Percentiles rank a stretch among this genome's conserved stretches.
phyloP scores from a whole-genome alignment of 2,113 vertebrate genomes.

The Muntiacus reevesi region DNA sequence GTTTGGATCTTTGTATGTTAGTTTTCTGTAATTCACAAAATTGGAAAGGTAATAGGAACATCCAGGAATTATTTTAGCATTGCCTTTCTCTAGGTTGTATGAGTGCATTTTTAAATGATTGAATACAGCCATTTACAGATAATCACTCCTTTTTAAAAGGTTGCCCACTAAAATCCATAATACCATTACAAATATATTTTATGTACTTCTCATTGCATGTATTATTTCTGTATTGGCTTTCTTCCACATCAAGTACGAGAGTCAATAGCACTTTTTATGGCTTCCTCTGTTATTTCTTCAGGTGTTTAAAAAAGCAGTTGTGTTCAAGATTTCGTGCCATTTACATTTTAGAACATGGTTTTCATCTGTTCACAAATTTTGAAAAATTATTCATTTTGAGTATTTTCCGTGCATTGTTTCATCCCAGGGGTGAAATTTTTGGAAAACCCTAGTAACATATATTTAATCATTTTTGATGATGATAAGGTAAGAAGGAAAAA shows the following conservation, averaged over 20 bases:
- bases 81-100: background rate
- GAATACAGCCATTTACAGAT: background rate
- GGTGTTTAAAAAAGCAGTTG: background rate
- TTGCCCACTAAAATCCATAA: background rate
- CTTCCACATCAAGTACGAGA: background rate
- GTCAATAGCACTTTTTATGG: background rate
- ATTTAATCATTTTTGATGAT: background rate
- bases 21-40: background rate
- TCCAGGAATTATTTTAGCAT: background rate
- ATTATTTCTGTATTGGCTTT: background rate
- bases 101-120: background rate
- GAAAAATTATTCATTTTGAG: background rate
- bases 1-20: background rate
- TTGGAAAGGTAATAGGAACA: background rate
- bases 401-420: slow-evolving; percentile 14
- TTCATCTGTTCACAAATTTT: background rate
- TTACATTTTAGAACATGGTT: background rate
- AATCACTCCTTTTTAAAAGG: background rate
- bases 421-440: background rate
- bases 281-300: background rate
- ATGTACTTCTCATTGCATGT: background rate
- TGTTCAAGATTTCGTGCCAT: background rate
- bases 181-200: background rate
- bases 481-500: background rate
- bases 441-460: background rate